A percentile compares a stretch with the other conserved stretches of the same genome.
Evolutionary conservation across 2,797 vertebrate species (phyloP).

Genomic region (Peromyscus attwateri): DNA sequence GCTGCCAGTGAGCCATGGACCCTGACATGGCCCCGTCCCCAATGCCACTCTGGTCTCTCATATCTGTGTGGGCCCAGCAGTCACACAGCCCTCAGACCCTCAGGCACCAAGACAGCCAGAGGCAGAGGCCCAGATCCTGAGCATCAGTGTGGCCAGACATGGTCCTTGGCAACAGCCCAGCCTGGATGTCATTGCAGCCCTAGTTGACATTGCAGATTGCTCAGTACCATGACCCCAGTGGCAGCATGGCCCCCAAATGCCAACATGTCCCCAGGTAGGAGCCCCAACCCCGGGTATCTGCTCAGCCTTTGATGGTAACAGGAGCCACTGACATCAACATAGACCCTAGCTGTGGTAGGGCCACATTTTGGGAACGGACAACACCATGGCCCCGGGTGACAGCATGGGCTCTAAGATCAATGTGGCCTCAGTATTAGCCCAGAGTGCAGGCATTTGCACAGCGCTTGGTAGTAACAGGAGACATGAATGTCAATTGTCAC

Average conservation of each 20-base stretch:
- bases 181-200: neutral
- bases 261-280: neutral
- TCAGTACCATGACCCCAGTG: neutral
- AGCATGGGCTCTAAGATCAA: neutral
- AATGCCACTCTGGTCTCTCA: neutral
- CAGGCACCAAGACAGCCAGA: neutral
- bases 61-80: neutral
- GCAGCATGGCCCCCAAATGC: neutral
- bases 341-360: neutral
- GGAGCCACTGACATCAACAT: neutral
- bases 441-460: neutral
- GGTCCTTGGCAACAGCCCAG: neutral
- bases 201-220: too few species aligned
- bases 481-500: neutral
- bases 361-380: neutral
- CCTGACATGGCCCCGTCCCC: neutral
- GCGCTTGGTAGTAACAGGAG: neutral
- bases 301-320: neutral
- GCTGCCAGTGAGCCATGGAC: neutral
- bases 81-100: neutral
- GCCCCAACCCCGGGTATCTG: neutral
- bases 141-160: neutral
- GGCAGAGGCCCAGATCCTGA: neutral
- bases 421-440: neutral
- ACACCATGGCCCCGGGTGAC: neutral